Base-by-base conservation (phyloP, 2,888 invertebrate genomes). In the Epinotia nisella region DNA sequence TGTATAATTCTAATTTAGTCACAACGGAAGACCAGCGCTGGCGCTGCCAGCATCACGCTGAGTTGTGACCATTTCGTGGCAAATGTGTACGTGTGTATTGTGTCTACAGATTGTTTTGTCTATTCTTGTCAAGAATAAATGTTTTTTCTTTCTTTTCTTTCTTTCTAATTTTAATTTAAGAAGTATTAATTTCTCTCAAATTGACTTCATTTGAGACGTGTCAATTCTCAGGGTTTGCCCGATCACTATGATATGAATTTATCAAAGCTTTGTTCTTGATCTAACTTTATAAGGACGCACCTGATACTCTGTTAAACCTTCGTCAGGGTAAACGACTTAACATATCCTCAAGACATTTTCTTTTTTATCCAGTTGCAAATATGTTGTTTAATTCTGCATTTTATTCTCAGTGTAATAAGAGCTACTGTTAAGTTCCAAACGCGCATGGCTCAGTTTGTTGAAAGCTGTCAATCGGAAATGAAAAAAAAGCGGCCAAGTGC, bases 221-320 rank as follows among this genome's bases (percentile, higher is more conserved):
- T 19, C n/a, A 53, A 29, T 41, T 19, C 13, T 13, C 41, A 29
- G 51, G 51, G n/a, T n/a, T 11, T 3, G n/a, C 17, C 65, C 4
- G 11, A 64, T 19, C 41, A 13, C n/a, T 29, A 59, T 51, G 62
- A 62, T 73, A 73, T 73, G 69, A 64, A 69, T 72, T 62, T 56
- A 72, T 73, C 69, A 73, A 59, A 53, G 69, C 58, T 55, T 69
- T 73, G 64, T 64, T 73, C 58, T 51, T n/a, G 29, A 59, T 59
- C 69, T 41, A 64, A 69, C 69, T 73, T 69, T 69, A 58, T 73
- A 69, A 69, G 69, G 73, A 69, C 64, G 15, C 67, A 56, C 21
- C 56, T 59, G 69, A 73, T 73, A 62, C 73, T 61, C 61, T 24
- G 67, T 69, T 69, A 51, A 64, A 73, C 73, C 73, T 73, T 73